A percentile compares a stretch with the other conserved stretches of the same genome.
Conservation (phyloP, 2,113 vertebrate species). For the Dissostichus mawsoni region DNA sequence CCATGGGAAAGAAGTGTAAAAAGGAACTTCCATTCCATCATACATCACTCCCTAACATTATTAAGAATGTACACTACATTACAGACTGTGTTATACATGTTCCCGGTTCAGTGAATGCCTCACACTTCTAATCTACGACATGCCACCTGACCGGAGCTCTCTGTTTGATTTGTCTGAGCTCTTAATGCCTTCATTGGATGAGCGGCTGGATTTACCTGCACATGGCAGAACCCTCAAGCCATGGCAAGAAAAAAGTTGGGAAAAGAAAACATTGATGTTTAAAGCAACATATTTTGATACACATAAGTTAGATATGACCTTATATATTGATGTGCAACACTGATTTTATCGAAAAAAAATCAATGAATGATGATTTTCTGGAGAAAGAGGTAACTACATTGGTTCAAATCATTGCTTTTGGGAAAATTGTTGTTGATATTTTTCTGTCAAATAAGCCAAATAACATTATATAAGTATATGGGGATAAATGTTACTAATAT, state of each 20-base stretch:
- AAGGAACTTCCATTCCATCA: not conserved
- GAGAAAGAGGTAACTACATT: not conserved
- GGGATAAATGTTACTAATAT: not conserved
- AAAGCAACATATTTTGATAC: not conserved
- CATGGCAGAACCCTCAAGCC: conserved; percentile 51
- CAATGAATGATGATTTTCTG: not conserved
- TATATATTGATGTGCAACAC: not conserved
- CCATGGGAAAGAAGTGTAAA: conserved; percentile 26
- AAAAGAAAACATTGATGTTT: not conserved
- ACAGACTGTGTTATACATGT: not conserved
- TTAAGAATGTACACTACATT: too few species aligned
- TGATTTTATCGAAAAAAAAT: too few species aligned
- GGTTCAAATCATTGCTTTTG: too few species aligned
- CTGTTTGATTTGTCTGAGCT: conserved; percentile 70
- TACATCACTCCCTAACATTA: not conserved
- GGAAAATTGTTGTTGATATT: too few species aligned
- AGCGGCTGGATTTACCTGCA: conserved; percentile 69
- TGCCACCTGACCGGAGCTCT: conserved; percentile 41
- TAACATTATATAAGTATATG: too few species aligned
- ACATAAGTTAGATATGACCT: not conserved
- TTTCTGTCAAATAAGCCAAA: too few species aligned
- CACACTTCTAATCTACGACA: conserved; percentile 30
- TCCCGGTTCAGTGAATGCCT: conserved; percentile 18
- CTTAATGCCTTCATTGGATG: conserved; percentile 77
- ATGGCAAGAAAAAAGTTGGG: not conserved